Evolutionary conservation across 2,888 invertebrate genomes (phyloP).

Genomic region (Cabera pusaria): DNA sequence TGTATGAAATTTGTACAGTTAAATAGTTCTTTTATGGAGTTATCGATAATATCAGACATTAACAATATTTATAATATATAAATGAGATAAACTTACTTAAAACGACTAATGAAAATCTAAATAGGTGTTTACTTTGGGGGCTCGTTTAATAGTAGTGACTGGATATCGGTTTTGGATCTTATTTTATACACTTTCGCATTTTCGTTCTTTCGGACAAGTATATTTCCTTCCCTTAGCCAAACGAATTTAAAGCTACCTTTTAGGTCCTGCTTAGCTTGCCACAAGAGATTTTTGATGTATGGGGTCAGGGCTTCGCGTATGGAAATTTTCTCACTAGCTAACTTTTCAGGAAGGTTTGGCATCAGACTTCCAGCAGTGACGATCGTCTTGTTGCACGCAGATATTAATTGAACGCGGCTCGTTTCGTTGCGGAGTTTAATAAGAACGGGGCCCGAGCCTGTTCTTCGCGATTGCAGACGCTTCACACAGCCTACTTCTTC

Average conservation of each 20-base stretch:
- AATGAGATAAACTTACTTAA: no score
- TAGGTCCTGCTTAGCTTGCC: constrained; percentile 7
- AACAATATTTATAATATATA: no score
- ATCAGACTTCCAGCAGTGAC: constrained; percentile 1
- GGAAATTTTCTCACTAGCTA: constrained; percentile 3
- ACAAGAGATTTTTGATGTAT: constrained; percentile 3
- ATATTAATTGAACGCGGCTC: background rate
- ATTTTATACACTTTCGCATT: background rate
- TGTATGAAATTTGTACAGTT: background rate
- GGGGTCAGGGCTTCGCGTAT: constrained; percentile 6
- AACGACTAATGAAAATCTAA: no score
- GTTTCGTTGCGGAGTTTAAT: background rate
- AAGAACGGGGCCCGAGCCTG: background rate
- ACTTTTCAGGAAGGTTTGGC: constrained; percentile 1
- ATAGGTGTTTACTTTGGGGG: no score
- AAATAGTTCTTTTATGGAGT: constrained; percentile 1
- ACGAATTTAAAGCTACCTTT: constrained; percentile 1
- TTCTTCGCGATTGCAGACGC: background rate
- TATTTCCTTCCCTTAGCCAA: constrained; percentile 3
- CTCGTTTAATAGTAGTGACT: no score
- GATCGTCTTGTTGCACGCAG: background rate
- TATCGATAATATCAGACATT: background rate
- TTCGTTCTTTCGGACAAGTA: constrained; percentile 3
- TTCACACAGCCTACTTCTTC: background rate
- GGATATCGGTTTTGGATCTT: background rate